Evolutionary conservation across 2,113 vertebrate genomes (phyloP), one percentile per base, ranked within the genome.

Genomic region (Prunella fulvescens): DNA sequence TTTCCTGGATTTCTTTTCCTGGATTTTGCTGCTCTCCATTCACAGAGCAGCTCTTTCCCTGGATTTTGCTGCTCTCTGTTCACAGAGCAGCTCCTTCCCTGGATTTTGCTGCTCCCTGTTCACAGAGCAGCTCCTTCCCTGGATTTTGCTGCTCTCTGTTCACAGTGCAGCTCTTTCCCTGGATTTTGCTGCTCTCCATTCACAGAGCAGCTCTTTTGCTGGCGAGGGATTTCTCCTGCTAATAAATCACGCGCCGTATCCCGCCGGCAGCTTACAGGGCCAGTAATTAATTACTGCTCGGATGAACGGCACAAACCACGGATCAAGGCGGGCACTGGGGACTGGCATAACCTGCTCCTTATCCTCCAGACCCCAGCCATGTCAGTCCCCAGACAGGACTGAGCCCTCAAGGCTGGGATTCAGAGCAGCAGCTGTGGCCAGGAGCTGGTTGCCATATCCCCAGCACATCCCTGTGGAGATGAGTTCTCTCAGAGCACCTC

Each of bases 201-300:
- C 73, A 62, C 82, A 78, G 50, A 66, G 83, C 87, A 77, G 88
- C 60, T 47, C 87, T 84, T 57, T 33, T 70, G 84, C 88, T 62
- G 78, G 88, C 1, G 5, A 87, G 88, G 60, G 81, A 91, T 93
- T 91, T 74, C 51, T 85, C 78, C 88, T 65, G 88, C 29, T 89
- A 81, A 93, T 70, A 89, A 84, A 93, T 84, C 78, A 73, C 8
- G 1, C 0, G 22, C 62, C 7, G 45, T 4, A 35, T 53, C 92
- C 67, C 0, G 11, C 81, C 88, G 31, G 88, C 92, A 87, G 92
- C 85, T 94, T n/a, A 37, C 81, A 42, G 0, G 9, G 90, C 78
- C 81, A 6, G 23, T 77, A 95, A 91, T 94, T 96, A 82, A 95
- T 81, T 81, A 87, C 94, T 9, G 12, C 69, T 94, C 2, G 0